A percentile compares a stretch with the other conserved stretches of the same genome.
Evolutionary conservation across 2,113 vertebrate species (phyloP).

Genomic region (Casuarius casuarius): DNA sequence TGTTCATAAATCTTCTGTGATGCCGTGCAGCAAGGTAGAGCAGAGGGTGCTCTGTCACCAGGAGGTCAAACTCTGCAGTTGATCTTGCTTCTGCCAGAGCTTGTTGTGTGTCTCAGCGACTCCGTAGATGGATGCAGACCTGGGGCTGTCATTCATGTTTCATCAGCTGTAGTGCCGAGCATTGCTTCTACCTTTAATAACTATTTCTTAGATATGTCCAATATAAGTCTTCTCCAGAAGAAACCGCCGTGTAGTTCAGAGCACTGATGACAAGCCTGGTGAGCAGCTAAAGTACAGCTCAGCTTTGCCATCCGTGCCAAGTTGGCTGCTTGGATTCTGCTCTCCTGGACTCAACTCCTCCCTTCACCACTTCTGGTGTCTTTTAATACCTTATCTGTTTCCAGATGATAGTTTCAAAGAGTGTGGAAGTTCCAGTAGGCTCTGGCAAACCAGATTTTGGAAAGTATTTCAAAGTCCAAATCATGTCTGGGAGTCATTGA

Average conservation of each 20-base stretch:
- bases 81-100: background rate
- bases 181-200: background rate
- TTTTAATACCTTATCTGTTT: background rate
- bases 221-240: background rate
- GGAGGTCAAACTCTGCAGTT: background rate
- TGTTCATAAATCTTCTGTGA: background rate
- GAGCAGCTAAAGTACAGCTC: background rate
- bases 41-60: background rate
- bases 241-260: background rate
- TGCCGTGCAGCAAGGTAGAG: background rate
- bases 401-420: background rate
- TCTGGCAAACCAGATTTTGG: background rate
- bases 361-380: background rate
- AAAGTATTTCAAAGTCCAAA: background rate
- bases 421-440: background rate
- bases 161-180: background rate
- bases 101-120: background rate
- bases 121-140: background rate
- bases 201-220: background rate
- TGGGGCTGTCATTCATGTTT: background rate
- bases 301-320: slow-evolving; percentile 17
- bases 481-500: background rate
- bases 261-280: background rate
- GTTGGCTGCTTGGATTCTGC: background rate
- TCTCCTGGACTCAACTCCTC: slow-evolving; percentile 16